Conservation (phyloP, 2,797 vertebrate species). For the Alauda arvensis region DNA sequence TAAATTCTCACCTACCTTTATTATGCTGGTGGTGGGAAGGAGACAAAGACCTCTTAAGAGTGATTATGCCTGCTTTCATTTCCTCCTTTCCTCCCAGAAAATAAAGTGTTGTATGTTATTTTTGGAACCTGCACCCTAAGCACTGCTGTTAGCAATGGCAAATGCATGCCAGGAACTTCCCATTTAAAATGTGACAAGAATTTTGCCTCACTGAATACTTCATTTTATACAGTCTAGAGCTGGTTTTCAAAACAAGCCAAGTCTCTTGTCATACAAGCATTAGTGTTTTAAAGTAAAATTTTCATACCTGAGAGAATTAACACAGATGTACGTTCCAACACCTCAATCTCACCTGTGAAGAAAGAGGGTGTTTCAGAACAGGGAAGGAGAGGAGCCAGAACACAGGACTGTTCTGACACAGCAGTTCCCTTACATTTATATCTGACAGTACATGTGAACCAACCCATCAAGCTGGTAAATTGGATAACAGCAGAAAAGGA, state of each 20-base stretch:
- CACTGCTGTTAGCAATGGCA: not conserved
- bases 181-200: not conserved
- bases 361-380: not conserved
- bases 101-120: not conserved
- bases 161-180: not conserved
- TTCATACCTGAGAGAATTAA: not conserved
- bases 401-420: not conserved
- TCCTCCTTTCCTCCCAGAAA: not conserved
- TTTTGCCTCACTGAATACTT: not conserved
- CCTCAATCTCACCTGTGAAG: not conserved
- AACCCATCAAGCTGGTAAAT: not conserved
- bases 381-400: not conserved
- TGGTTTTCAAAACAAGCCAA: not conserved
- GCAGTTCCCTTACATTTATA: not conserved
- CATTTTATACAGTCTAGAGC: not conserved
- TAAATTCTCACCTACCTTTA: not conserved
- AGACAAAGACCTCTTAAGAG: not conserved
- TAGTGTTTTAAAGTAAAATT: not conserved
- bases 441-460: not conserved
- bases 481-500: not conserved
- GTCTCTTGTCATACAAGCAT: not conserved
- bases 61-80: not conserved
- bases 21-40: not conserved
- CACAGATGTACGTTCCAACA: not conserved
- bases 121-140: not conserved